These are phyloP conservation scores for Rhabdomys dilectus DNA, from an alignment of 2,113 vertebrate genomes.

Conservation along the genomic window DNA sequence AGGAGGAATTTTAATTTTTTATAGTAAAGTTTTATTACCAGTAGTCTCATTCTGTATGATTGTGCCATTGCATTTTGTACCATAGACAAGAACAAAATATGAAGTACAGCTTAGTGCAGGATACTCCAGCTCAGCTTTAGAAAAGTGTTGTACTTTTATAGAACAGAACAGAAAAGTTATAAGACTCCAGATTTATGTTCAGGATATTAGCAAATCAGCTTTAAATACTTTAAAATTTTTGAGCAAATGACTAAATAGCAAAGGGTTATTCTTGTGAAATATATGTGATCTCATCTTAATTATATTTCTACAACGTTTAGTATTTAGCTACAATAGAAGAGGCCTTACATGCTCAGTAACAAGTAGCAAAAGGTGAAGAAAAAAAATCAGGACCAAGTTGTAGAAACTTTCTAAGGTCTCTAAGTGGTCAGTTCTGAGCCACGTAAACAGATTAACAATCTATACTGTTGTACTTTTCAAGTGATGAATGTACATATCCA, in stretches of 20 bases:
- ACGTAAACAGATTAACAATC: background rate
- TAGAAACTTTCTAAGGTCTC: background rate
- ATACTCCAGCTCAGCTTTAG: slow-evolving; percentile 2
- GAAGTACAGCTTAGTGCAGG: slow-evolving; percentile 20
- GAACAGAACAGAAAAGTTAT: background rate
- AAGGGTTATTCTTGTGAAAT: background rate
- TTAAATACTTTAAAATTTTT: slow-evolving; percentile 12
- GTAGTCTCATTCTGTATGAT: background rate
- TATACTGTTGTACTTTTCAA: background rate
- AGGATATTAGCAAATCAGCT: slow-evolving; percentile 38
- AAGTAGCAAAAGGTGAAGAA: background rate
- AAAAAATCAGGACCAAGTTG: background rate
- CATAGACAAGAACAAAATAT: background rate
- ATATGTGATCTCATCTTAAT: slow-evolving; percentile 30
- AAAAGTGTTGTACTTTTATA: slow-evolving; percentile 28
- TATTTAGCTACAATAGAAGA: background rate
- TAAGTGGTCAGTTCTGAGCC: slow-evolving; percentile 13
- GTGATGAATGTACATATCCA: background rate
- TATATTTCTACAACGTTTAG: background rate
- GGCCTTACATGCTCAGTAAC: background rate
- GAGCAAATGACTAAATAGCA: slow-evolving; percentile 14
- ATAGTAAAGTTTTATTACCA: slow-evolving; percentile 1
- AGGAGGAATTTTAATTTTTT: slow-evolving; percentile 35
- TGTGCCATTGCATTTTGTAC: slow-evolving; percentile 20
- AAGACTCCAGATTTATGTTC: background rate